A percentile compares a stretch with the other conserved stretches of the same genome.
These are phyloP conservation scores for Melanotaenia trifasciata DNA, from an alignment of 2,797 vertebrate species.

Conservation along the genomic window DNA sequence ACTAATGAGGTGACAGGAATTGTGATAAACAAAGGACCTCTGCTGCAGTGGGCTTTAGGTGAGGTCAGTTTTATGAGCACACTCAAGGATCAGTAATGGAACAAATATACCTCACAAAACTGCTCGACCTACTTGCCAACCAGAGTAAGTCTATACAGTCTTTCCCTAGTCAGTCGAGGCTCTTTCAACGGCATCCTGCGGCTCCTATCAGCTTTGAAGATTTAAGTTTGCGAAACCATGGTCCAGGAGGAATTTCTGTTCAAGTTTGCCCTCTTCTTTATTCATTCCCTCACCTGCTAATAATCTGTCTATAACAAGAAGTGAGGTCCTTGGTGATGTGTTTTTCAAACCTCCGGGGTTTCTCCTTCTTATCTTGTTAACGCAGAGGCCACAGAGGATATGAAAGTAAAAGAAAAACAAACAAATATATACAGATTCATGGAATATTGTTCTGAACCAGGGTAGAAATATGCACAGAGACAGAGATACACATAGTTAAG, in stretches of 20 bases:
- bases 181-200: conserved; percentile 63
- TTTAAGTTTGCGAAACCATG: conserved; percentile 57
- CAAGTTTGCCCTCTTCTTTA: conserved; percentile 60
- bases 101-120: conserved; percentile 50
- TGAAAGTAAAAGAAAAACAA: conserved; percentile 48
- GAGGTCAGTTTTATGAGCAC: conserved; percentile 33
- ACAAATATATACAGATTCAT: conserved; percentile 31
- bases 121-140: conserved; percentile 69
- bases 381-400: conserved; percentile 36
- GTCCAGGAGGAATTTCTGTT: conserved; percentile 64
- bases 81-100: conserved; percentile 23
- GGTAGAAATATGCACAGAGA: neutral
- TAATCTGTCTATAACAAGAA: conserved; percentile 68
- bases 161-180: conserved; percentile 45
- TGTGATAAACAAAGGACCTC: conserved; percentile 14
- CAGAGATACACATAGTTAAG: neutral
- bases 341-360: conserved; percentile 57
- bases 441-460: conserved; percentile 11
- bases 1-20: conserved; percentile 6
- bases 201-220: conserved; percentile 66
- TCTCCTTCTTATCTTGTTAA: conserved; percentile 26
- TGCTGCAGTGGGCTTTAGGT: neutral
- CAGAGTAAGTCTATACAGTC: conserved; percentile 41
- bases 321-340: conserved; percentile 46
- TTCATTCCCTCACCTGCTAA: conserved; percentile 67